phyloP scores from a whole-genome alignment of 1,140 invertebrate genomes.

The Aphidius ervi region DNA sequence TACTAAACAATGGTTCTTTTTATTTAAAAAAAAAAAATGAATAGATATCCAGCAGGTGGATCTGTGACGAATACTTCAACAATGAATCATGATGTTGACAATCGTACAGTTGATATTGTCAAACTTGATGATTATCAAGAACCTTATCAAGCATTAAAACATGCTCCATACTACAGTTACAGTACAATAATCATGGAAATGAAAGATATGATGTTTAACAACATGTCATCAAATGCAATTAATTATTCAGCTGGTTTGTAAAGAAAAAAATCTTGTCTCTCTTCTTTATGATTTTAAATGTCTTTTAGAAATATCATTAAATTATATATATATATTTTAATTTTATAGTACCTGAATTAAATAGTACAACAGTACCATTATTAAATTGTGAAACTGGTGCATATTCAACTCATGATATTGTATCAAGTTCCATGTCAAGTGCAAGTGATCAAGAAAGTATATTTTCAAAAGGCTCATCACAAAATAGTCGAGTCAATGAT shows the following conservation, averaged over 20 bases:
- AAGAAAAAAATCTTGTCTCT: slow-evolving; percentile 24
- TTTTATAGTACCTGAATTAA: slow-evolving; percentile 72
- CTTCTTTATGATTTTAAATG: too few relatives aligned
- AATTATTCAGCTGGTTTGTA: slow-evolving; percentile 45
- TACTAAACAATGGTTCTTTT: slow-evolving; percentile 12
- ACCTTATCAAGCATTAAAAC: slow-evolving; percentile 72
- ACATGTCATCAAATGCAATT: slow-evolving; percentile 51
- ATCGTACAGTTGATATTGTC: slow-evolving; percentile 51
- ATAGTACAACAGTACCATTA: slow-evolving; percentile 58
- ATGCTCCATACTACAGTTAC: slow-evolving; percentile 74
- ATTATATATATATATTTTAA: too few relatives aligned
- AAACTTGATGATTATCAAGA: slow-evolving; percentile 76
- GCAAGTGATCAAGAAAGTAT: slow-evolving; percentile 51
- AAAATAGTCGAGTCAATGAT: slow-evolving; percentile 47
- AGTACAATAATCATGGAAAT: slow-evolving; percentile 74
- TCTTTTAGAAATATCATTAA: too few relatives aligned
- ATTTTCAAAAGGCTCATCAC: slow-evolving; percentile 50
- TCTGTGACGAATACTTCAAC: slow-evolving; percentile 49
- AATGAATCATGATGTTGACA: slow-evolving; percentile 46
- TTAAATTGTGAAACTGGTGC: slow-evolving; percentile 48
- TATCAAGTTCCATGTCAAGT: slow-evolving; percentile 33
- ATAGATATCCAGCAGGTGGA: slow-evolving; percentile 49
- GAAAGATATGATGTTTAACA: slow-evolving; percentile 64
- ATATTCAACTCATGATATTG: slow-evolving; percentile 26
- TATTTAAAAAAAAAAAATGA: slow-evolving; percentile 10